Evolutionary conservation across 2,888 invertebrate genomes (phyloP).

Genomic region (Drosophila vallismaia): DNA sequence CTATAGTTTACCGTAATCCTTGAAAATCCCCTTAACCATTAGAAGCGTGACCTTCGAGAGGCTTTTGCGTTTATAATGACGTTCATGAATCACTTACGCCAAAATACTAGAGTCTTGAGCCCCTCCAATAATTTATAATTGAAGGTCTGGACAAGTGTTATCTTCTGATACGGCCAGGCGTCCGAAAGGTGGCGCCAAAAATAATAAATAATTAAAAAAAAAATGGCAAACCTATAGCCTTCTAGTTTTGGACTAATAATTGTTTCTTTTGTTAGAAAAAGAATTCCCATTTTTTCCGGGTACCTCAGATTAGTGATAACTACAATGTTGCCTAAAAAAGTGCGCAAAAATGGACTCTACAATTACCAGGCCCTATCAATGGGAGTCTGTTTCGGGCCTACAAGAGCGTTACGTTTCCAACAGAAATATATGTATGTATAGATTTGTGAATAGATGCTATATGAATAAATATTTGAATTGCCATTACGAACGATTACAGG

Average conservation of each 20-base stretch:
- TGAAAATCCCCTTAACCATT: background rate
- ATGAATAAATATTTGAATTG: conserved; percentile 14
- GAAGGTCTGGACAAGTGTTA: conserved; percentile 39
- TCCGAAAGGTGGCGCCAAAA: conserved; percentile 17
- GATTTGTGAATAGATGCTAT: background rate
- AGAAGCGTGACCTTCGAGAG: conserved; percentile 21
- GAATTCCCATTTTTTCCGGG: background rate
- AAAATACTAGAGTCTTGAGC: conserved; percentile 36
- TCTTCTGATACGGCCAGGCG: conserved; percentile 28
- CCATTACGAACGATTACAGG: conserved; percentile 11
- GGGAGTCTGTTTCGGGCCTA: conserved; percentile 16
- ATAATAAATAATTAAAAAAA: conserved; percentile 11
- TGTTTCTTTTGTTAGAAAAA: background rate
- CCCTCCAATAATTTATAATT: conserved; percentile 34
- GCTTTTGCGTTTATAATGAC: conserved; percentile 21
- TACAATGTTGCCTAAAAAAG: conserved; percentile 27
- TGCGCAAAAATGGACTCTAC: conserved; percentile 35
- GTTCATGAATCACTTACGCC: conserved; percentile 38
- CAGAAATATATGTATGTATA: background rate
- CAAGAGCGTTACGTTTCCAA: conserved; percentile 18
- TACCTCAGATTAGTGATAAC: conserved; percentile 1
- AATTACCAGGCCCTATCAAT: conserved; percentile 33
- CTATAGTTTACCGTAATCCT: conserved; percentile 12
- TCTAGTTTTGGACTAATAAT: too few relatives aligned
- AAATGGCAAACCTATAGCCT: background rate